Percentiles rank a stretch among this genome's conserved stretches.
phyloP scores from a whole-genome alignment of 2,797 vertebrate genomes.

The Gymnoscopelus microlampas region DNA sequence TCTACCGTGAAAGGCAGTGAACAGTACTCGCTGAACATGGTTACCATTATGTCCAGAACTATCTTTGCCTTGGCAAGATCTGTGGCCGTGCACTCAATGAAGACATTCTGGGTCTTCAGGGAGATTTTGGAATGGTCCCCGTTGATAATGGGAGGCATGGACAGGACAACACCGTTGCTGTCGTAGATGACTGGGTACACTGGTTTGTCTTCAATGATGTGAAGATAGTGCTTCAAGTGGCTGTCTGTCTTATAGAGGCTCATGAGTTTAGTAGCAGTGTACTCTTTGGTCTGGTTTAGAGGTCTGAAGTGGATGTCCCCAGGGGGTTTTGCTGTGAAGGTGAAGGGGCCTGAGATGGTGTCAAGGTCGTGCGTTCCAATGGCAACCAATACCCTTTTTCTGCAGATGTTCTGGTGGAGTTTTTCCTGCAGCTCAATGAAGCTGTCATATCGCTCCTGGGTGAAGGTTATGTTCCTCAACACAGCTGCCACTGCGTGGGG shows the following conservation, averaged over 20 bases:
- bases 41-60: conserved; percentile 93
- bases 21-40: conserved; percentile 97
- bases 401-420: conserved; percentile 97
- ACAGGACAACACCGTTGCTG: conserved; percentile 90
- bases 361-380: conserved; percentile 97
- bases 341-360: conserved; percentile 92
- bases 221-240: conserved; percentile 92
- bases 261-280: conserved; percentile 91
- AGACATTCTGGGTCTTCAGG: conserved; percentile 90
- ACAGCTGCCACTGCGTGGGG: conserved; percentile 94
- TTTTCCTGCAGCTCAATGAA: conserved; percentile 99
- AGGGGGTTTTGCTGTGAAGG: conserved; percentile 91
- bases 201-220: conserved; percentile 93
- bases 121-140: conserved; percentile 93
- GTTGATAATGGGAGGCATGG: conserved; percentile 98
- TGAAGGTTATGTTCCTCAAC: conserved; percentile 91
- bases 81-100: conserved; percentile 96
- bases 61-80: conserved; percentile 97
- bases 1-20: conserved; percentile 91
- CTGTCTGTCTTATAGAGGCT: conserved; percentile 93
- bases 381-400: conserved; percentile 93
- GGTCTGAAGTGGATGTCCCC: conserved; percentile 92
- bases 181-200: conserved; percentile 94
- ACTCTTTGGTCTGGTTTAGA: conserved; percentile 91
- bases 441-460: conserved; percentile 91